Evolutionary conservation across 1,140 invertebrate species (phyloP).

Genomic region (Musca vetustissima): DNA sequence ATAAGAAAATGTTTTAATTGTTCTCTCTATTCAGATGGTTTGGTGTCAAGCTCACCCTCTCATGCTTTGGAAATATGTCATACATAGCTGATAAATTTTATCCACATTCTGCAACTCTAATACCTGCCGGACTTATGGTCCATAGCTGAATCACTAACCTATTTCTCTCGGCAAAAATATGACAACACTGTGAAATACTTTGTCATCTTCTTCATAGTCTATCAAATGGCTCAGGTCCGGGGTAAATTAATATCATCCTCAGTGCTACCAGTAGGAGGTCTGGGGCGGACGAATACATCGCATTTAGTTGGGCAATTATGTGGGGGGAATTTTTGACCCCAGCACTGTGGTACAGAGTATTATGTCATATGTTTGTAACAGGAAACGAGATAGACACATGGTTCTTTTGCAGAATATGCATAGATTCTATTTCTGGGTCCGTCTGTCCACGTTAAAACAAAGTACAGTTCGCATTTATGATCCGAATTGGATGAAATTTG

Average conservation of each 20-base stretch:
- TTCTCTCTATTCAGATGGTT: constrained; percentile 75
- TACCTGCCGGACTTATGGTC: constrained; percentile 80
- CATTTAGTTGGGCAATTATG: constrained; percentile 61
- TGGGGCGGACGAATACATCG: neutral
- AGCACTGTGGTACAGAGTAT: constrained; percentile 55
- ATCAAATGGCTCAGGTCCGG: constrained; percentile 90
- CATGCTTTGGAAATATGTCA: constrained; percentile 84
- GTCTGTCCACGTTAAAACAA: no score
- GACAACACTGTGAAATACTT: constrained; percentile 93
- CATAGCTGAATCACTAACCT: constrained; percentile 81
- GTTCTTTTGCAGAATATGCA: no score
- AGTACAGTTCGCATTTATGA: no score
- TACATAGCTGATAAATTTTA: constrained; percentile 94
- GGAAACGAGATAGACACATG: no score
- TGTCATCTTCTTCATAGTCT: constrained; percentile 96
- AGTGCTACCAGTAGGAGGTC: constrained; percentile 20
- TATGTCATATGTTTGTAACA: no score
- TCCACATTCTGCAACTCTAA: constrained; percentile 78
- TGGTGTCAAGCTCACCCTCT: constrained; percentile 82
- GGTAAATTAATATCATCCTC: constrained; percentile 90
- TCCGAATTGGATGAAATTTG: no score
- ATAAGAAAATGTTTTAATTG: no score
- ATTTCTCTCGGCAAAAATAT: constrained; percentile 65
- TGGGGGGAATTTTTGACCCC: constrained; percentile 76
- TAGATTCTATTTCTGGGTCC: no score